Base-by-base conservation (phyloP, 2,888 invertebrate genomes). In the Pristionchus entomophagus region DNA sequence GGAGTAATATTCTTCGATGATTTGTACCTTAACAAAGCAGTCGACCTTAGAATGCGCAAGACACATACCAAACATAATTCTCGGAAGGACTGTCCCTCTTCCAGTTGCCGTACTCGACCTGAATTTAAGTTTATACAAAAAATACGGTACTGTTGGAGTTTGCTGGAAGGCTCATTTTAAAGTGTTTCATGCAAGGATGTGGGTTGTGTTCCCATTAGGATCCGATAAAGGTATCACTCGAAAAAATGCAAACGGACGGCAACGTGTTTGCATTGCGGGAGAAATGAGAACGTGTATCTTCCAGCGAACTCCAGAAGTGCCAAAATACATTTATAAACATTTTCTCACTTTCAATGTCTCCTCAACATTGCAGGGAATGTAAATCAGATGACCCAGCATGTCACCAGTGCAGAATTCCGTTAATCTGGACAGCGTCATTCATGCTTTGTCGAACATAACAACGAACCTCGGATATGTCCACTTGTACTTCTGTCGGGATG, bases 311-410 rank as follows among this genome's bases (percentile, higher is more conserved):
- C n/a, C n/a, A n/a, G n/a, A n/a, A n/a, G n/a, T n/a, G n/a, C n/a
- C n/a, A n/a, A n/a, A n/a, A n/a, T n/a, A n/a, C n/a, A n/a, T n/a
- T n/a, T n/a, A n/a, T n/a, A n/a, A n/a, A n/a, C n/a, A n/a, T n/a
- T n/a, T n/a, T n/a, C 4, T 2, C 17, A 73, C 73, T 41, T 73
- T 41, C 22, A 73, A 26, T 3, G 41, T 41, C 2, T 17, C 41
- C 26, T 73, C 41, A 26, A 73, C 73, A n/a, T 73, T 73, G 26
- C 73, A 73, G 3, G 73, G 73, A 41, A 73, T 73, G n/a, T 45
- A 73, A 41, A 73, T 41, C 12, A 73, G 45, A 41, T 38, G 4
- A 10, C 45, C 73, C 22, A 41, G 73, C 2, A 73, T 12, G 38
- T 41, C 45, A 1, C 41, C 73, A 73, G 73, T 73, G 73, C 73